phyloP scores from a whole-genome alignment of 2,888 invertebrate genomes.

The Labia minor region DNA sequence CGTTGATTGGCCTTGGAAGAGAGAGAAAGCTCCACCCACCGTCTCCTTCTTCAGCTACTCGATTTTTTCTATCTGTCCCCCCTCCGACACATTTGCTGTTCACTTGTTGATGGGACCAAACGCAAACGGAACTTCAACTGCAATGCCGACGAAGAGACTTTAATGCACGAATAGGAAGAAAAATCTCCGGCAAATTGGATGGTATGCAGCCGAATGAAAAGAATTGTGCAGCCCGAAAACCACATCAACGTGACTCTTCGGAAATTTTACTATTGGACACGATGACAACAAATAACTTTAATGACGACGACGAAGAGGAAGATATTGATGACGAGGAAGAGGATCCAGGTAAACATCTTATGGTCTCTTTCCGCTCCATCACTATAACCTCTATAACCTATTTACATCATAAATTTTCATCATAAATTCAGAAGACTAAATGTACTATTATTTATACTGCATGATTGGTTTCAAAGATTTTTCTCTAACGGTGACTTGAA shows the following conservation, averaged over 20 bases:
- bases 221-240: background rate
- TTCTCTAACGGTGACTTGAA: too few relatives aligned
- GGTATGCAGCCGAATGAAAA: constrained; percentile 2
- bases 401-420: too few relatives aligned
- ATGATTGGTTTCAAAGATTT: too few relatives aligned
- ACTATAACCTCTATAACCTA: too few relatives aligned
- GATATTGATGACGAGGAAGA: background rate
- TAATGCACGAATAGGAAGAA: background rate
- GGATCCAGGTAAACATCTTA: background rate
- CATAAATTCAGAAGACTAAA: too few relatives aligned
- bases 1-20: background rate
- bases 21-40: constrained; percentile 3
- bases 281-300: background rate
- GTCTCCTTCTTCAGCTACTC: background rate
- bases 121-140: background rate
- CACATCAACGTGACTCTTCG: background rate
- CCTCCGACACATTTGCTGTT: background rate
- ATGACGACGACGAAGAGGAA: background rate
- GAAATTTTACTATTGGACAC: background rate
- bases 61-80: background rate
- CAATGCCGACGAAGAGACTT: background rate
- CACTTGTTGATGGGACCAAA: constrained; percentile 7
- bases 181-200: background rate
- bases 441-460: too few relatives aligned
- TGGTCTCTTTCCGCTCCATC: too few relatives aligned